These are phyloP conservation scores for Piscicola geometra DNA, from an alignment of 2,888 invertebrate species.

Conservation along the genomic window DNA sequence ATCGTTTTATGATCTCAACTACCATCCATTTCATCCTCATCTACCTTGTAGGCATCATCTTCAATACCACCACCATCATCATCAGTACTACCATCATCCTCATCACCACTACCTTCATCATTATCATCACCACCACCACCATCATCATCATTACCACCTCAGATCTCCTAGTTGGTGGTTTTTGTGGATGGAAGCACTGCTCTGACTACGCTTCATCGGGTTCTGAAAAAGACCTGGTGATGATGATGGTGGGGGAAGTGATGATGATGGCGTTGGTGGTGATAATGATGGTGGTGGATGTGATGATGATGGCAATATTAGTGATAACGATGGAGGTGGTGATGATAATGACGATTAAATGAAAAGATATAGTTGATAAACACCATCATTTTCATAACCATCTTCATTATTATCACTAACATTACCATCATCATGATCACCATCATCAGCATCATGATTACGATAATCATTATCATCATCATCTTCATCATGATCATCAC, in stretches of 20 bases:
- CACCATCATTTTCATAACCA: background rate
- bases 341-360: no score
- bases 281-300: no score
- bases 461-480: no score
- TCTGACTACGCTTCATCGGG: slow-evolving; percentile 24
- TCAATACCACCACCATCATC: slow-evolving; percentile 16
- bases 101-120: slow-evolving; percentile 19
- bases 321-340: no score
- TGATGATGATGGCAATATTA: no score
- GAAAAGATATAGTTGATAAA: no score
- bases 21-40: background rate
- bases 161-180: slow-evolving; percentile 27
- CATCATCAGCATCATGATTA: no score
- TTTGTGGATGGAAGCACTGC: slow-evolving; percentile 10
- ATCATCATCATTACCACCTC: slow-evolving; percentile 13
- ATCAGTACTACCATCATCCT: slow-evolving; percentile 26
- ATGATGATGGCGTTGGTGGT: no score
- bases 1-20: background rate
- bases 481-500: background rate
- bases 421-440: no score
- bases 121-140: slow-evolving; percentile 8
- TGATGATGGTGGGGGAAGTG: no score
- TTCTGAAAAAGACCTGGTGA: background rate
- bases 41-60: slow-evolving; percentile 1
- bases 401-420: background rate